phyloP scores from a whole-genome alignment of 2,797 vertebrate genomes.

The Chrysocyon brachyurus region DNA sequence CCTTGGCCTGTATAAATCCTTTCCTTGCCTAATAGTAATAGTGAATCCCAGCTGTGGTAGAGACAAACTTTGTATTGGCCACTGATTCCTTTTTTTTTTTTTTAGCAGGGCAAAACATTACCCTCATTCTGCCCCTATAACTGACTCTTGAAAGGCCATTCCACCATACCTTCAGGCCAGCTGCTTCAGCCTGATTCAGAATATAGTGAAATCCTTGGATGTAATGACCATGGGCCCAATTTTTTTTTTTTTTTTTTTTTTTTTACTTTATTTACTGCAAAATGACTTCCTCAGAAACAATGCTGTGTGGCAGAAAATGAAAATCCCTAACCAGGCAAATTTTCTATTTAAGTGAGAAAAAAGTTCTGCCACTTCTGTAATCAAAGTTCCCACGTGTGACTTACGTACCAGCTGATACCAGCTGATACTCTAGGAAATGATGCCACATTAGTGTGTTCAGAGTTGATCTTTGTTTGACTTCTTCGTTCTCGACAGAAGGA shows the following conservation, averaged over 20 bases:
- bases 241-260: neutral
- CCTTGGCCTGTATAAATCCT: neutral
- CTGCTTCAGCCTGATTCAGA: neutral
- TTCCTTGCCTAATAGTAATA: neutral
- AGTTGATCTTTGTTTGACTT: neutral
- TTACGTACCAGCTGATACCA: neutral
- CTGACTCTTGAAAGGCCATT: neutral
- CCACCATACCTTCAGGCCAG: neutral
- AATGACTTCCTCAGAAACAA: neutral
- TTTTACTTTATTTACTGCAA: neutral
- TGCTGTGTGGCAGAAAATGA: neutral
- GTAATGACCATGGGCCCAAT: neutral
- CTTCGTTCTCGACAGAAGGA: neutral
- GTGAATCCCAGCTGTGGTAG: neutral
- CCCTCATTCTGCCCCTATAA: neutral
- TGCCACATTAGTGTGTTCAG: neutral
- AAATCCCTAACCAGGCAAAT: neutral
- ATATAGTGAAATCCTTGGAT: neutral
- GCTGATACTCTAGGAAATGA: neutral
- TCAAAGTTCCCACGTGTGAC: neutral
- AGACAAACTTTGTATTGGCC: neutral
- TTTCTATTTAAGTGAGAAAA: neutral
- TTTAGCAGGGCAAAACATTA: neutral
- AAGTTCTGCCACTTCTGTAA: accelerated
- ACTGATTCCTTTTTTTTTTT: neutral